Evolutionary conservation across 2,797 vertebrate genomes (phyloP).

Genomic region (Parambassis ranga): DNA sequence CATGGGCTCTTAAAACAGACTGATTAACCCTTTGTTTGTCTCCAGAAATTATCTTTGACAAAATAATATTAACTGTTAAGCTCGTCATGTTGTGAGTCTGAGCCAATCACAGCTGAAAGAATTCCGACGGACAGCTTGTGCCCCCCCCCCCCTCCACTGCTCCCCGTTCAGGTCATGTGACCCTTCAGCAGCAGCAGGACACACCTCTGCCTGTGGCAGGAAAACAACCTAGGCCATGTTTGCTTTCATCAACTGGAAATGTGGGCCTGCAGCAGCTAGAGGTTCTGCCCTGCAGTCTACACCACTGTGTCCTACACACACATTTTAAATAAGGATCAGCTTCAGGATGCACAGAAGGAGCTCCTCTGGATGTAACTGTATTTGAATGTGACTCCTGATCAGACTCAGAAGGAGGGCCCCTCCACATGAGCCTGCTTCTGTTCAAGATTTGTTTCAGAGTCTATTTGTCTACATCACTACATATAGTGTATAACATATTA

Average conservation of each 20-base stretch:
- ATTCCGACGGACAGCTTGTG: constrained; percentile 24
- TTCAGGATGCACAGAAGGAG: too few species aligned
- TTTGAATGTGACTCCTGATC: too few species aligned
- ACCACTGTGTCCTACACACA: neutral
- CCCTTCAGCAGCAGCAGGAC: constrained; percentile 6
- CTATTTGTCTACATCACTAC: too few species aligned
- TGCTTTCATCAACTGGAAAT: neutral
- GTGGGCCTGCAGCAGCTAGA: neutral
- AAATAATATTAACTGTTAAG: constrained; percentile 18
- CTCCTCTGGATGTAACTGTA: too few species aligned
- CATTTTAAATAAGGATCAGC: neutral
- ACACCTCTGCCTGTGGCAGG: constrained; percentile 2
- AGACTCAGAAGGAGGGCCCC: too few species aligned
- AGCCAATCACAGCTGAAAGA: constrained; percentile 40
- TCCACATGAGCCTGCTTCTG: too few species aligned
- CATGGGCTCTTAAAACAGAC: too few species aligned
- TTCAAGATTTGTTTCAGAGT: too few species aligned
- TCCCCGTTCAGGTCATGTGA: constrained; percentile 26
- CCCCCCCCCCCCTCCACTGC: neutral
- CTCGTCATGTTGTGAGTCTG: constrained; percentile 27
- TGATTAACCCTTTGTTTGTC: too few species aligned
- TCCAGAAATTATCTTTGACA: too few species aligned
- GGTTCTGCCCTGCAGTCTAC: neutral
- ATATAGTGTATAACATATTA: too few species aligned
- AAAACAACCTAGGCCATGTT: constrained; percentile 12